Base-by-base conservation (phyloP, 2,797 vertebrate genomes). In the Microctenopoma steveboyesi region DNA sequence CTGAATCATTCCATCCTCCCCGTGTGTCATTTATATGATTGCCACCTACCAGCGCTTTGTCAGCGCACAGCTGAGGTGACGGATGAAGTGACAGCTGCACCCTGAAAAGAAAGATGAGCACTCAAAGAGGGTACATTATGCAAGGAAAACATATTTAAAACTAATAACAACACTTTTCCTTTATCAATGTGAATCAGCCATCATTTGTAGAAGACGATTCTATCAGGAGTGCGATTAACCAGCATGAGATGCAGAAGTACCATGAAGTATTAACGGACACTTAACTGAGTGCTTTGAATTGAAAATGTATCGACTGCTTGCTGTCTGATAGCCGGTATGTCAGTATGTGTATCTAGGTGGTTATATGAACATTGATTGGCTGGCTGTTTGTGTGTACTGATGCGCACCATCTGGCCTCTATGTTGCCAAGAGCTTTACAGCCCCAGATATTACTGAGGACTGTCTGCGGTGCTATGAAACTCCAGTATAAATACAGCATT, bases 281-380 rank as follows among this genome's bases (percentile, higher is more conserved):
- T 66, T 54, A 64, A 74, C 71, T 67, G 65, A 82, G 63, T 30
- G 58, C 76, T 79, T 52, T 81, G 64, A 84, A 78, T 76, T 82
- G 61, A 78, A 79, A 81, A 74, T 74, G 14, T 72, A 89, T 81
- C 25, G 82, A 84, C 55, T 69, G 67, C 66, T 57, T 59, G 63
- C 73, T 64, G 78, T 78, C 59, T 80, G 71, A 79, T 68, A 52
- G 78, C 65, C 13, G 0, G 33, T 65, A 58, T 43, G 71, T 84
- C 79, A 33, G 77, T 50, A 45, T 81, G 82, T 85, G 77, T 86
- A 74, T 86, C 79, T 77, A 58, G 69, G 72, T 77, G 74, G 76
- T 81, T 67, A 78, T 84, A 69, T 79, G 82, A 77, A 72, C 82
- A 86, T 84, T 59, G 78, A 81, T 79, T 82, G 61, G 69, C 60